phyloP scores from a whole-genome alignment of 2,888 invertebrate genomes.

The Trileptium ribeirensis region DNA sequence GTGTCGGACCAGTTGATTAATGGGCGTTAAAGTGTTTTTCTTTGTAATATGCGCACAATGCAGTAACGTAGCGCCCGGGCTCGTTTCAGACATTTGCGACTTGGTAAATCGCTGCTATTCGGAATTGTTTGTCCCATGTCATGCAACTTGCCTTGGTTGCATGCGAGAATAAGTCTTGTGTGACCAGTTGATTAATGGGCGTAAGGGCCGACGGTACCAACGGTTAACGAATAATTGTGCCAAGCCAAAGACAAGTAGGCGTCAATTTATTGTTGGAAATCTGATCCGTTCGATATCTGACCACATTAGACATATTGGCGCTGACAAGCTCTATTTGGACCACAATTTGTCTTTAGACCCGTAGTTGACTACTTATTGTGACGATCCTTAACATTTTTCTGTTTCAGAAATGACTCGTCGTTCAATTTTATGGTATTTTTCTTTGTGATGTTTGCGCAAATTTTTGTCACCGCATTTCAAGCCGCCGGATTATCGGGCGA shows the following conservation, averaged over 20 bases:
- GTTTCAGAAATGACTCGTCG: conserved; percentile 84
- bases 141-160: too few species aligned
- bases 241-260: too few species aligned
- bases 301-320: too few species aligned
- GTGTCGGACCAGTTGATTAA: conserved; percentile 77
- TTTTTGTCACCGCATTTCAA: conserved; percentile 76
- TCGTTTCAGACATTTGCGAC: not conserved
- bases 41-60: conserved; percentile 17
- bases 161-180: conserved; percentile 50
- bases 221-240: too few species aligned
- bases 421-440: conserved; percentile 69
- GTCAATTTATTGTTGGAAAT: too few species aligned
- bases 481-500: too few species aligned
- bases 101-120: too few species aligned
- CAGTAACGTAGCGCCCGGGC: conserved; percentile 9
- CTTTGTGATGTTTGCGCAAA: conserved; percentile 70
- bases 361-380: not conserved
- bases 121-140: too few species aligned
- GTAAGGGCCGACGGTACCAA: too few species aligned
- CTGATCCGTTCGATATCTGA: too few species aligned
- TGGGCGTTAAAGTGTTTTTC: conserved; percentile 20
- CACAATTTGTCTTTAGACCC: not conserved
- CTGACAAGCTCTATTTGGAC: too few species aligned
- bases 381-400: too few species aligned
- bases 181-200: conserved; percentile 73